Evolutionary conservation across 2,888 invertebrate species (phyloP).

Genomic region (Dicyrtoma fusca): DNA sequence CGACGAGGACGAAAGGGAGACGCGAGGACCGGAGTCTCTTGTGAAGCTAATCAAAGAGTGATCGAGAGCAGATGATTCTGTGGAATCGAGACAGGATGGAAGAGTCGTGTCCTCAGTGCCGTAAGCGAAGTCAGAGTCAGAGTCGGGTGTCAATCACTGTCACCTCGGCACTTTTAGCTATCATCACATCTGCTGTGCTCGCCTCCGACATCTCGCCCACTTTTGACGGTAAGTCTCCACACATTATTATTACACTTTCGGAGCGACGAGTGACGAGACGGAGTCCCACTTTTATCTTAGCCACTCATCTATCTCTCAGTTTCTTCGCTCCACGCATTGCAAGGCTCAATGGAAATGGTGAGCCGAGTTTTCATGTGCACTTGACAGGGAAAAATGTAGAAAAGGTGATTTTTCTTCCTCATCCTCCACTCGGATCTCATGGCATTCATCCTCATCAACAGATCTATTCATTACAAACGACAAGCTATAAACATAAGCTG

Average conservation of each 20-base stretch:
- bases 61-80: slow-evolving; percentile 45
- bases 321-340: slow-evolving; percentile 19
- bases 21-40: slow-evolving; percentile 7
- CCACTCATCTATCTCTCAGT: slow-evolving; percentile 1
- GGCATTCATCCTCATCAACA: slow-evolving; percentile 8
- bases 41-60: slow-evolving; percentile 37
- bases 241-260: background rate
- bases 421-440: background rate
- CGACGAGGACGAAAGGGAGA: slow-evolving; percentile 8
- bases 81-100: slow-evolving; percentile 49
- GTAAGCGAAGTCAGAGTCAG: slow-evolving; percentile 43
- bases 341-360: background rate
- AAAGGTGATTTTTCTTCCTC: background rate
- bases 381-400: background rate
- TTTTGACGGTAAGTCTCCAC: slow-evolving; percentile 53
- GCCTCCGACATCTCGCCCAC: slow-evolving; percentile 54
- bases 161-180: slow-evolving; percentile 53
- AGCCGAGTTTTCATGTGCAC: background rate
- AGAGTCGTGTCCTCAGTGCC: slow-evolving; percentile 49
- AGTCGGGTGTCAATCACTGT: slow-evolving; percentile 54
- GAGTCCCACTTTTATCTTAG: slow-evolving; percentile 9
- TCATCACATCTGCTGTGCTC: slow-evolving; percentile 56
- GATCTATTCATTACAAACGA: slow-evolving; percentile 14
- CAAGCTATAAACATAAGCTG: slow-evolving; percentile 2
- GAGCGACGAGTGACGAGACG: too few relatives aligned